phyloP scores from a whole-genome alignment of 2,113 vertebrate species.

The Mus spicilegus region DNA sequence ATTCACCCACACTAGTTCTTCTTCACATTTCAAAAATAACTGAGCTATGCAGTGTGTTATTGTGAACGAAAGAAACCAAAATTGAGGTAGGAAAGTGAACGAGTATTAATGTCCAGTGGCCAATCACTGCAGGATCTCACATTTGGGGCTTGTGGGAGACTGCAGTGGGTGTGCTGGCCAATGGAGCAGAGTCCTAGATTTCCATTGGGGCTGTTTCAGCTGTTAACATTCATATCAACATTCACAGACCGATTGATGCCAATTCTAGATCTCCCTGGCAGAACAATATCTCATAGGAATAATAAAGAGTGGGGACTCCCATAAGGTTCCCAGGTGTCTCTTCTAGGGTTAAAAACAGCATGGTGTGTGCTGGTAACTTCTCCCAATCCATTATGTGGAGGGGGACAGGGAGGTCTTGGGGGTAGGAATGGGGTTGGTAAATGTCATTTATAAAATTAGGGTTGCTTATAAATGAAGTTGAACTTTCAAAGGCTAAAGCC shows the following conservation, averaged over 20 bases:
- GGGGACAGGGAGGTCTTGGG: too few relatives aligned
- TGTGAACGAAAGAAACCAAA: not conserved
- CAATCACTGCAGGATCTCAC: not conserved
- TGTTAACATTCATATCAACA: not conserved
- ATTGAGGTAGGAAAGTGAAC: too few relatives aligned
- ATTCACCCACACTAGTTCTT: not conserved
- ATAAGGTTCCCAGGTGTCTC: not conserved
- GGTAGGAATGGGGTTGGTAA: not conserved
- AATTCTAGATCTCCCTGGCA: not conserved
- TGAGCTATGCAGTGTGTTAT: not conserved
- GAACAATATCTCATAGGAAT: not conserved
- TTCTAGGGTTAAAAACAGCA: not conserved
- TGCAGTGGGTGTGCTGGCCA: not conserved
- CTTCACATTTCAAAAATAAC: not conserved
- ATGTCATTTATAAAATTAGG: conserved; percentile 82
- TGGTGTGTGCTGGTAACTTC: not conserved
- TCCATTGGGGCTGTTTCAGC: not conserved
- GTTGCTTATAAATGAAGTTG: conserved; percentile 75
- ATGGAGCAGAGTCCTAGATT: fast-evolving
- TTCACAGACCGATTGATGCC: fast-evolving
- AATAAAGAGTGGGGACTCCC: not conserved
- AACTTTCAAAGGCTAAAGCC: not conserved
- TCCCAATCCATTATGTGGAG: not conserved
- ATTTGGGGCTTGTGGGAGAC: fast-evolving
- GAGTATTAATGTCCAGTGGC: fast-evolving